Evolutionary conservation across 1,140 invertebrate species (phyloP), one percentile per base, ranked within the genome.

Genomic region (Heterodera carotae): DNA sequence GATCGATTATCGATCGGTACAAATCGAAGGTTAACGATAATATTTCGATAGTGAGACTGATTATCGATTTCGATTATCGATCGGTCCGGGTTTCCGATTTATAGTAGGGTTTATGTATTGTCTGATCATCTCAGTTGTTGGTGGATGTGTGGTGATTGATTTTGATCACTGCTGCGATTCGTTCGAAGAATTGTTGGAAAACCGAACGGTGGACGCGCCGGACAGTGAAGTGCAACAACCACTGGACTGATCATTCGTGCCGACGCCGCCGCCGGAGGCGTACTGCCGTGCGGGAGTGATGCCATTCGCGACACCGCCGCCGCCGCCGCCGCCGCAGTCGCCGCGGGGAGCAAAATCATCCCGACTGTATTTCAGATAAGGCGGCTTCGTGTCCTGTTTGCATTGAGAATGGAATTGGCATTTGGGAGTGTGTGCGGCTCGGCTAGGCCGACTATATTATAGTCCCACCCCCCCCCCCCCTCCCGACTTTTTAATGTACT

Each of bases 281-380:
- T 29, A 10, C 62, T 12, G 62, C 39, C 12, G 39, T 0, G 6
- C 39, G 12, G 12, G 6, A 43, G 39, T 43, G 0, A 12, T 12
- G 39, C 39, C 39, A 43, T 12, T n/a, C n/a, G n/a, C 22, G n/a
- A 22, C 62, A 1, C 62, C 62, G 25, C 62, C 3, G 25, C 27
- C 62, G 27, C n/a, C 62, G 27, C 39, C 22, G n/a, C 62, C 62
- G 0, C 62, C 62, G 25, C 62, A 27, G 25, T 66, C 62, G 27
- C n/a, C 62, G 27, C 62, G 62, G 5, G n/a, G n/a, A n/a, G 62
- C 62, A 53, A 78, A 33, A 60, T 78, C 78, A 36, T 84, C 84
- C 25, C 84, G 79, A 66, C 76, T 84, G 67, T 85, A 84, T 59
- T 84, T 83, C 72, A 84, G 62, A 43, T 82, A 77, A 0, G 82